These are phyloP conservation scores for Dasyornis broadbenti DNA, from an alignment of 2,113 vertebrate species.

Conservation along the genomic window DNA sequence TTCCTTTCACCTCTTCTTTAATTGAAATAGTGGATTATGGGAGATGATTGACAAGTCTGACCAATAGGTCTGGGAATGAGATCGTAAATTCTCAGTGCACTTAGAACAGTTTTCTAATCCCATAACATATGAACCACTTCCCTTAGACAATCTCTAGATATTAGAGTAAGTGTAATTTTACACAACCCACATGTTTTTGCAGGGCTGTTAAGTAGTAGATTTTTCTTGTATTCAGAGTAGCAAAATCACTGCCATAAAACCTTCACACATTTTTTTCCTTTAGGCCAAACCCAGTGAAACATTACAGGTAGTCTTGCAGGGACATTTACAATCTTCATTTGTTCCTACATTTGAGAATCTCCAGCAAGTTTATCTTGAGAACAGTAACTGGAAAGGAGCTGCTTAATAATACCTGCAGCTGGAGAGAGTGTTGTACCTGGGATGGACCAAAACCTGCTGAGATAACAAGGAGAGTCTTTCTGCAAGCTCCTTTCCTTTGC, in stretches of 20 bases:
- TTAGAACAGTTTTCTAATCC: conserved; percentile 8
- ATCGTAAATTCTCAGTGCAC: conserved; percentile 16
- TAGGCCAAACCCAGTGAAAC: neutral
- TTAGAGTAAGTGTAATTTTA: conserved; percentile 31
- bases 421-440: neutral
- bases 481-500: neutral
- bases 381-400: neutral
- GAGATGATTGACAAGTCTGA: conserved; percentile 9
- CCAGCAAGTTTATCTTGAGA: neutral
- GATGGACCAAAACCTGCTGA: neutral
- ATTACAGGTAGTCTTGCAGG: neutral
- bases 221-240: neutral
- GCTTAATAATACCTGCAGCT: neutral
- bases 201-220: neutral
- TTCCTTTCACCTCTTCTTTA: neutral
- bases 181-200: conserved; percentile 1
- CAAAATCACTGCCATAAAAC: neutral
- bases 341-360: neutral
- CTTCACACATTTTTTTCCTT: neutral
- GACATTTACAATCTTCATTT: neutral
- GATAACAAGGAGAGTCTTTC: neutral
- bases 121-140: neutral
- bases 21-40: neutral
- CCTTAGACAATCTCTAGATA: neutral
- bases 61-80: conserved; percentile 15